A percentile compares a stretch with the other conserved stretches of the same genome.
These are phyloP conservation scores for Rostratula benghalensis DNA, from an alignment of 2,113 vertebrate species.

Conservation along the genomic window DNA sequence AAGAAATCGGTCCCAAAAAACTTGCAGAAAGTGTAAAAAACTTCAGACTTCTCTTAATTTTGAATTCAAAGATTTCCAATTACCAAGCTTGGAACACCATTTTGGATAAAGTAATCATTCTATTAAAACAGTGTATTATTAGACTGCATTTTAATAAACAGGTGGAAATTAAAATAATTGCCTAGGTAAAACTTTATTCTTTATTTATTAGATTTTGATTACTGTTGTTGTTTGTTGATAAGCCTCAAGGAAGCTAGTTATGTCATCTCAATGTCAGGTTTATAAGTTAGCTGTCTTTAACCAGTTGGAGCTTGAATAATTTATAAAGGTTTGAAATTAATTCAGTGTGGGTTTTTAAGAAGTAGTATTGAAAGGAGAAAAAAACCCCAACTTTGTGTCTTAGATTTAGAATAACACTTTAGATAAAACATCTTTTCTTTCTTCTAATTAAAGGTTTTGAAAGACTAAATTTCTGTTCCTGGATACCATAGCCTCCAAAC, in stretches of 20 bases:
- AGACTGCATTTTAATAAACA: not conserved
- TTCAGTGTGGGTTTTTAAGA: conserved; percentile 21
- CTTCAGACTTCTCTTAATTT: not conserved
- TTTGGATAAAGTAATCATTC: not conserved
- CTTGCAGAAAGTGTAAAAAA: not conserved
- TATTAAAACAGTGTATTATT: not conserved
- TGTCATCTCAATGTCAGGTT: conserved; percentile 61
- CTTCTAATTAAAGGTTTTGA: not conserved
- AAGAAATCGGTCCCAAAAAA: not conserved
- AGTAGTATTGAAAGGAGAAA: not conserved
- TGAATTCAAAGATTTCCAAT: not conserved
- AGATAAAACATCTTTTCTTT: not conserved
- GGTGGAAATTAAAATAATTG: conserved; percentile 6
- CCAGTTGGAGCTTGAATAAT: conserved; percentile 52
- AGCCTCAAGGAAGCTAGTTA: conserved; percentile 67
- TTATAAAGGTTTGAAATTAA: conserved; percentile 15
- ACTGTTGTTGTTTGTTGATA: conserved; percentile 69
- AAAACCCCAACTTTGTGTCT: not conserved
- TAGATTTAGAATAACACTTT: not conserved
- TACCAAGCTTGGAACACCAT: not conserved
- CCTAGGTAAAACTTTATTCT: conserved; percentile 28
- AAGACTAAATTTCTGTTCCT: not conserved
- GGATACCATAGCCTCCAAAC: not conserved
- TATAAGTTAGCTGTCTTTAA: conserved; percentile 69
- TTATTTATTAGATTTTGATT: conserved; percentile 72